Evolutionary conservation across 1,140 invertebrate species (phyloP), one percentile per base, ranked within the genome.

Genomic region (Ericerus pela): DNA sequence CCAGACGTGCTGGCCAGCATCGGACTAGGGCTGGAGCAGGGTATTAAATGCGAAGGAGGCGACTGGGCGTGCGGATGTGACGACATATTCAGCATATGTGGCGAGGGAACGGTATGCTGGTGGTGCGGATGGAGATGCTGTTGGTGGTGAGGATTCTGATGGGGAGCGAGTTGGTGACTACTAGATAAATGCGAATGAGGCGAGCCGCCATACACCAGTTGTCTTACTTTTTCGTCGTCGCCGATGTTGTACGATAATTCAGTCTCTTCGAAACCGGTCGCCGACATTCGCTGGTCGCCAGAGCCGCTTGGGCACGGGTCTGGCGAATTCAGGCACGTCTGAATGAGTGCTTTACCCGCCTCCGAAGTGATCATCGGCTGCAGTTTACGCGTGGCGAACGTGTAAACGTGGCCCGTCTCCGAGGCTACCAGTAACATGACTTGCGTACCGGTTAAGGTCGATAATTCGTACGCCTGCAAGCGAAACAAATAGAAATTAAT

Each of bases 301-400:
- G 76, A 73, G 11, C 65, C 66, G 29, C 84, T 85, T 3, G 79
- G 73, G 51, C 86, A 85, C 51, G 89, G 88, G 70, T 98, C 94
- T 27, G 96, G 95, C 41, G 92, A 94, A 72, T 97, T 98, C 26
- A 99, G 78, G 72, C 96, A 99, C 54, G 93, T 96, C 73, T 99
- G 95, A 65, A 99, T 99, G 47, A 99, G 76, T 43, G 91, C 85
- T 72, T 99, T 99, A 47, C 96, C 96, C 55, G 92, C 91, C 67
- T 99, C 96, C 63, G 91, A 96, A 14, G 92, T 96, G 68, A 99
- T 99, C 94, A 99, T 99, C 51, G 96, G 96, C 71, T 99, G 94
- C 37, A 99, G 76, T 72, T 99, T 99, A 55, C 92, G 77, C 47
- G 96, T 99, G 29, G 96, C 96, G 75, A 98, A 99, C 51, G 96